phyloP scores from a whole-genome alignment of 2,113 vertebrate species.

The Chionis minor region DNA sequence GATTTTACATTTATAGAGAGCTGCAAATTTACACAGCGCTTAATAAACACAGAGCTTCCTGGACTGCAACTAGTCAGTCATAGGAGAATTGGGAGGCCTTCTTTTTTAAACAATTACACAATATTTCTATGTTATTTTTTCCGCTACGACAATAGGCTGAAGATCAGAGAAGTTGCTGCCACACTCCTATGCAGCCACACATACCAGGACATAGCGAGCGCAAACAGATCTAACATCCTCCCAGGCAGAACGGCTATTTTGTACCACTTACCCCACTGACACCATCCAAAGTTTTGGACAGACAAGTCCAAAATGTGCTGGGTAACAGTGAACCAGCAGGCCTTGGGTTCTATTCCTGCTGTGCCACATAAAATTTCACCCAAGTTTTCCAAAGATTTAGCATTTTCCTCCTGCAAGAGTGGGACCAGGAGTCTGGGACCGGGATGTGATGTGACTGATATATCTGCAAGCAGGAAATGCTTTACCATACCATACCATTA shows the following conservation, averaged over 20 bases:
- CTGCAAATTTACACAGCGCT: constrained; percentile 54
- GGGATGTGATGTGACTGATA: background rate
- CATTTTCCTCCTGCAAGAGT: background rate
- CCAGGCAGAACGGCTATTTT: background rate
- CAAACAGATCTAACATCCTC: background rate
- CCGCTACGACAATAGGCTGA: background rate
- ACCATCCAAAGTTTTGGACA: background rate
- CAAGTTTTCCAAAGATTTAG: background rate
- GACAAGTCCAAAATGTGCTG: background rate
- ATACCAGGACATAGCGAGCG: background rate
- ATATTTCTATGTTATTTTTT: background rate
- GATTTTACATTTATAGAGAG: constrained; percentile 59
- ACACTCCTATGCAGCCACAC: background rate
- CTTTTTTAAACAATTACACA: background rate
- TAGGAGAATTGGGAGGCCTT: background rate
- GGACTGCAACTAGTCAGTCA: background rate
- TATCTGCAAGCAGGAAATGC: background rate
- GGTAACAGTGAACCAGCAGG: background rate
- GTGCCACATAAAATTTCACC: background rate
- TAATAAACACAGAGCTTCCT: constrained; percentile 55
- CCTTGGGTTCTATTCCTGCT: background rate
- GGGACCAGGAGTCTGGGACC: rapidly evolving
- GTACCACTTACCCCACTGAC: background rate
- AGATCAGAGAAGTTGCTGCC: background rate
- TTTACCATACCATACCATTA: too few relatives aligned